A percentile compares a stretch with the other conserved stretches of the same genome.
Conservation (phyloP, 2,888 invertebrate species). For the Diaphora mendica region DNA sequence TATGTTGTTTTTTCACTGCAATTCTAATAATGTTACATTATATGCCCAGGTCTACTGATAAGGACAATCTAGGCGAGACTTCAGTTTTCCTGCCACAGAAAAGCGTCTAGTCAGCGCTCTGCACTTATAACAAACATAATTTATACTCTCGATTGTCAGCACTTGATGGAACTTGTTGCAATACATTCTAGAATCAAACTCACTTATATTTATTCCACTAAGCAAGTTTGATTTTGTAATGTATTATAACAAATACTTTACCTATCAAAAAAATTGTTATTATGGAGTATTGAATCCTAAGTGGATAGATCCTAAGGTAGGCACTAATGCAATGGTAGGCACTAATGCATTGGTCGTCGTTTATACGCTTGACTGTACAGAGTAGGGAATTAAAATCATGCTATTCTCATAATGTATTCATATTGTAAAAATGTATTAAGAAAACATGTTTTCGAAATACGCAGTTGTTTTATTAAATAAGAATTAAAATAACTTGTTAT, state of each 20-base stretch:
- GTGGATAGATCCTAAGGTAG: no score
- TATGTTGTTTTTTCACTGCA: background rate
- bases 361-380: constrained; percentile 15
- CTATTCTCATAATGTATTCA: constrained; percentile 1
- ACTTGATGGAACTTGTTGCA: no score
- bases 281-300: background rate
- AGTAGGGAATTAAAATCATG: constrained; percentile 13
- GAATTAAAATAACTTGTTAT: constrained; percentile 48
- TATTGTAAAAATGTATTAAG: constrained; percentile 21
- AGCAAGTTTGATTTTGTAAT: no score
- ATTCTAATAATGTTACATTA: background rate
- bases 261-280: background rate
- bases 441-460: constrained; percentile 24
- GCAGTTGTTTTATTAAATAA: constrained; percentile 28
- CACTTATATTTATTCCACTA: no score
- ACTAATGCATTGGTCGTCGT: background rate
- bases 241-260: no score
- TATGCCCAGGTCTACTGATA: background rate
- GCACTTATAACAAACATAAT: background rate
- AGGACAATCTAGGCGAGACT: background rate
- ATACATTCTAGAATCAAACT: no score
- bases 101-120: background rate
- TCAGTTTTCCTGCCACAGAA: background rate
- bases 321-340: no score
- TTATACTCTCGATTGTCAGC: no score